phyloP scores from a whole-genome alignment of 2,888 invertebrate species.

The Allygus modestus region DNA sequence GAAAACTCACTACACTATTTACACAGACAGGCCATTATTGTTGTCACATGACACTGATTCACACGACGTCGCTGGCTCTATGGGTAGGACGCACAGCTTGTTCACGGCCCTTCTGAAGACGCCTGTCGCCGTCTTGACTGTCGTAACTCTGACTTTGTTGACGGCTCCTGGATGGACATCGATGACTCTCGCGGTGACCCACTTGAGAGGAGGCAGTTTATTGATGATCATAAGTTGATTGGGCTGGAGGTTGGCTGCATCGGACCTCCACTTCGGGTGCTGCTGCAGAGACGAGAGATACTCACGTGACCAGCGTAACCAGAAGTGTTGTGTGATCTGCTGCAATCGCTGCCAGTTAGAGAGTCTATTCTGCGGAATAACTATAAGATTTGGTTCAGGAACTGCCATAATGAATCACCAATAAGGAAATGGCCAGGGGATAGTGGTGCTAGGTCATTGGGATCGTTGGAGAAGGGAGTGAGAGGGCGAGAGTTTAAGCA shows the following conservation, averaged over 20 bases:
- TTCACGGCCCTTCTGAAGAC: background rate
- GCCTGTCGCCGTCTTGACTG: background rate
- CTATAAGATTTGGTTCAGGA: slow-evolving; percentile 67
- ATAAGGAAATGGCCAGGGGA: slow-evolving; percentile 34
- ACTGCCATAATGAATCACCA: background rate
- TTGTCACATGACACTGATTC: too few relatives aligned
- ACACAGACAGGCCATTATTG: too few relatives aligned
- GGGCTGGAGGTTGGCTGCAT: background rate
- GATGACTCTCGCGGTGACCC: slow-evolving; percentile 5
- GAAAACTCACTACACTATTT: too few relatives aligned
- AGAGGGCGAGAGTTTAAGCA: slow-evolving; percentile 23
- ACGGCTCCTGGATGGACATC: slow-evolving; percentile 21
- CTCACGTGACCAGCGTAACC: slow-evolving; percentile 61
- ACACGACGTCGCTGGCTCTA: background rate
- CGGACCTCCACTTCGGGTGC: slow-evolving; percentile 11
- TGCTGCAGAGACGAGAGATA: slow-evolving; percentile 44
- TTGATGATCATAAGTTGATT: slow-evolving; percentile 20
- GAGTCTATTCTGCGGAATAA: background rate
- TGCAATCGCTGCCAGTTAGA: slow-evolving; percentile 12
- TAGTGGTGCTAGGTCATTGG: background rate
- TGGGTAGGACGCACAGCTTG: slow-evolving; percentile 8
- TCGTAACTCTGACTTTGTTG: background rate
- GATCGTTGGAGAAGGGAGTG: background rate
- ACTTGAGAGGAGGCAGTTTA: slow-evolving; percentile 42
- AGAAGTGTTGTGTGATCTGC: slow-evolving; percentile 59